Evolutionary conservation across 2,888 invertebrate genomes (phyloP).

Genomic region (Cataglyphis rosenhaueri): DNA sequence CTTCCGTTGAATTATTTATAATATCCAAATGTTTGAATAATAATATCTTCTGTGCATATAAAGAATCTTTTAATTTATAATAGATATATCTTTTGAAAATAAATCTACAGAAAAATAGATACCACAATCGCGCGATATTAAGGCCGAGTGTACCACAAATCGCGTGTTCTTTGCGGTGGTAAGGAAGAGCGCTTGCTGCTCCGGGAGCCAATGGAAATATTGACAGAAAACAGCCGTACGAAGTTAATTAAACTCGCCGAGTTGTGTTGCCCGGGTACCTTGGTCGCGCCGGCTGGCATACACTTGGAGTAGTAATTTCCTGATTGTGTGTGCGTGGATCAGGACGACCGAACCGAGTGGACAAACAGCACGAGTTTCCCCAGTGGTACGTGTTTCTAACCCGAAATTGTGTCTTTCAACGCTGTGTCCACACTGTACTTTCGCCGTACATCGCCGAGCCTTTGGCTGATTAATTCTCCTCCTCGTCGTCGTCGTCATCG

Average conservation of each 20-base stretch:
- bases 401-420: conserved; percentile 72
- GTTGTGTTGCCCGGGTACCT: conserved; percentile 76
- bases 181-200: conserved; percentile 63
- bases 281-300: conserved; percentile 62
- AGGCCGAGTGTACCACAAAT: conserved; percentile 5
- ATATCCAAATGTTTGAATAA: neutral
- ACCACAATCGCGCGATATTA: conserved; percentile 16
- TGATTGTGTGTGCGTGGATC: conserved; percentile 80
- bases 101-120: neutral
- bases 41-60: neutral
- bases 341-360: conserved; percentile 76
- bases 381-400: conserved; percentile 71
- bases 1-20: neutral
- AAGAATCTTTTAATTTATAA: conserved; percentile 9
- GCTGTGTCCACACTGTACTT: conserved; percentile 51
- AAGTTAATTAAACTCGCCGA: conserved; percentile 84
- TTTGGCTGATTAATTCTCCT: conserved; percentile 50
- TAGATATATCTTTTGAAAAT: neutral
- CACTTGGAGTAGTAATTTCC: conserved; percentile 83
- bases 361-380: conserved; percentile 78
- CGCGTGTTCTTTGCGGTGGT: conserved; percentile 47
- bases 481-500: conserved; percentile 37
- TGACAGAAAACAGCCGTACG: conserved; percentile 82
- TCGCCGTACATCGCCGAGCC: conserved; percentile 52
- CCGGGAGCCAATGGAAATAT: conserved; percentile 82